phyloP scores from a whole-genome alignment of 2,888 invertebrate species.

The Eupsilia transversa region DNA sequence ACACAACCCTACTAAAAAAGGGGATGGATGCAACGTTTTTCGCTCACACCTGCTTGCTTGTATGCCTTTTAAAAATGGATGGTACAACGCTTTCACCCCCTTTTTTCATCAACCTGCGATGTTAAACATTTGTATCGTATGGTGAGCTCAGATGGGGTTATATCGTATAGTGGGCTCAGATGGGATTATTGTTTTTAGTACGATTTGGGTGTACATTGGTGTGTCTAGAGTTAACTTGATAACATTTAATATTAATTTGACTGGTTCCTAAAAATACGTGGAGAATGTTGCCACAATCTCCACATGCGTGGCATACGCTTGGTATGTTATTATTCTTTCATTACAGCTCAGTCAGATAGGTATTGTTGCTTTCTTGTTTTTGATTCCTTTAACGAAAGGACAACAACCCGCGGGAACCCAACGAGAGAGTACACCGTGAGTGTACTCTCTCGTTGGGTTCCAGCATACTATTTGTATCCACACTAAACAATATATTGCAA shows the following conservation, averaged over 20 bases:
- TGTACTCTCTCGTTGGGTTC: too few species aligned
- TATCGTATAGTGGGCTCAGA: neutral
- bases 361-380: neutral
- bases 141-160: neutral
- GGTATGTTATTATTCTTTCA: too few species aligned
- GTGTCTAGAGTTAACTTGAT: too few species aligned
- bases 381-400: neutral
- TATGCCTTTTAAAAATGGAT: constrained; percentile 73
- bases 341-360: too few species aligned
- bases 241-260: too few species aligned
- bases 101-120: constrained; percentile 52
- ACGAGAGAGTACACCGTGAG: too few species aligned
- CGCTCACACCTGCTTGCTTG: constrained; percentile 70
- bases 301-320: neutral
- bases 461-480: too few species aligned
- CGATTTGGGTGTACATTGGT: neutral
- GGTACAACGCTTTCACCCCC: constrained; percentile 35
- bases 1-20: constrained; percentile 54
- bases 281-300: neutral
- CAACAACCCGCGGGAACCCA: neutral
- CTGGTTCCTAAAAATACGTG: too few species aligned
- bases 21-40: constrained; percentile 53
- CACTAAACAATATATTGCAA: too few species aligned
- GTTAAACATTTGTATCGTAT: constrained; percentile 31
- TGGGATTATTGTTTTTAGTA: neutral